Evolutionary conservation across 2,888 invertebrate species (phyloP).

Genomic region (Monoplex corrugatus): DNA sequence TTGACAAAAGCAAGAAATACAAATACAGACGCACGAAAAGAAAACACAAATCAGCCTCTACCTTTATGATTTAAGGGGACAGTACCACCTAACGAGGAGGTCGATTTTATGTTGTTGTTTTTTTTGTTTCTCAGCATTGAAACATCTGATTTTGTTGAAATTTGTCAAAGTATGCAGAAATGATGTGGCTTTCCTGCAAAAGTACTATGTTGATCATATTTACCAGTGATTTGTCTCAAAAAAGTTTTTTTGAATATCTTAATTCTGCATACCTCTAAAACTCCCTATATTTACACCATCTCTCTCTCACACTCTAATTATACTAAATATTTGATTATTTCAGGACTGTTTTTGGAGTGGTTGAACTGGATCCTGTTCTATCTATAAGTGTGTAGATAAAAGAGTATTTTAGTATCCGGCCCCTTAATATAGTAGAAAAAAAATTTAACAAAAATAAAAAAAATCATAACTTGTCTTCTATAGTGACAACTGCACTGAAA

Average conservation of each 20-base stretch:
- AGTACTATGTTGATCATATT: conserved; percentile 21
- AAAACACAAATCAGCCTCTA: no score
- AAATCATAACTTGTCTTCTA: conserved; percentile 12
- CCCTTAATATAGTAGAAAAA: not conserved
- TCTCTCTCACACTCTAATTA: conserved; percentile 27
- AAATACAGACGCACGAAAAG: no score
- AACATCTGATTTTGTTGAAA: conserved; percentile 14
- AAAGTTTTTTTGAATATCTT: not conserved
- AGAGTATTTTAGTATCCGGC: conserved; percentile 14
- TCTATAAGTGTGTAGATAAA: conserved; percentile 11
- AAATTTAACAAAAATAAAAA: not conserved
- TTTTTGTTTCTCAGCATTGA: conserved; percentile 3
- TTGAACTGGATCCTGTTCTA: conserved; percentile 17
- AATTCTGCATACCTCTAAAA: not conserved
- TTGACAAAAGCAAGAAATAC: no score
- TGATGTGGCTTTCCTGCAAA: conserved; percentile 18
- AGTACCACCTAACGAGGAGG: not conserved
- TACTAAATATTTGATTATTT: conserved; percentile 23
- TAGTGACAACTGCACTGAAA: not conserved
- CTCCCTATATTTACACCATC: not conserved
- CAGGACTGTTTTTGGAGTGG: conserved; percentile 20
- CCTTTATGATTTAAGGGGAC: not conserved
- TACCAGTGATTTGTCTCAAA: not conserved
- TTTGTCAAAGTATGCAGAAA: conserved; percentile 18
- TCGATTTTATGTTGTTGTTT: not conserved